Conservation (phyloP, 1,140 invertebrate genomes). For the Sitodiplosis mosellana region DNA sequence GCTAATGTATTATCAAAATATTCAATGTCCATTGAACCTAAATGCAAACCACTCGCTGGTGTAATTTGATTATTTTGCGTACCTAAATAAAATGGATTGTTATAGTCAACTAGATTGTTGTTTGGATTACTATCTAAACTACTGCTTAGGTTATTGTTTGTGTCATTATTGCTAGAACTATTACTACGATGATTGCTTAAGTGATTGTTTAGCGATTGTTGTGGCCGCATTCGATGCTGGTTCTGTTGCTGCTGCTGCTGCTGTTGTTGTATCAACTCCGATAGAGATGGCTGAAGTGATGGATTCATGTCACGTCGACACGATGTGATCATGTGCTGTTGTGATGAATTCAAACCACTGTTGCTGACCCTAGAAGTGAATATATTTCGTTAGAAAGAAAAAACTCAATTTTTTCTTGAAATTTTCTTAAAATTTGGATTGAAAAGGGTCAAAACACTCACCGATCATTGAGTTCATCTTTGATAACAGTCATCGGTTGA, state of each 20-base stretch:
- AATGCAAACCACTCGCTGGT: slow-evolving; percentile 6
- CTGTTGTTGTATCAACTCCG: slow-evolving; percentile 13
- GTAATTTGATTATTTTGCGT: too few relatives aligned
- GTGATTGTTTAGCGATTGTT: background rate
- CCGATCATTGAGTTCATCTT: background rate
- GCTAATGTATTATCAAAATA: slow-evolving; percentile 22
- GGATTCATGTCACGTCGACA: slow-evolving; percentile 18
- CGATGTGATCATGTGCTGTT: background rate
- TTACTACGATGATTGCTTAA: background rate
- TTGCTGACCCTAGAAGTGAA: background rate
- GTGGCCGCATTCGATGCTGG: background rate
- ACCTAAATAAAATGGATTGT: background rate
- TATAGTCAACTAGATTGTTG: background rate
- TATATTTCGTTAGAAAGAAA: background rate
- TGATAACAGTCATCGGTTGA: background rate
- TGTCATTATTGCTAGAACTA: slow-evolving; percentile 1
- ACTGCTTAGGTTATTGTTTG: background rate
- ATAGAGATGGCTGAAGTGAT: slow-evolving; percentile 20
- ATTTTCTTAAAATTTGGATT: slow-evolving; percentile 4
- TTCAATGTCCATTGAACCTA: slow-evolving; percentile 23
- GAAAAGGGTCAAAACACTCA: background rate
- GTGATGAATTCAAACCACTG: too few relatives aligned
- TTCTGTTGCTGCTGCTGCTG: slow-evolving; percentile 2
- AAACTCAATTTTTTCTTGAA: background rate
- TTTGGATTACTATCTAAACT: background rate